Conservation (phyloP, 2,888 invertebrate genomes). For the Dasysyrphus tricinctus region DNA sequence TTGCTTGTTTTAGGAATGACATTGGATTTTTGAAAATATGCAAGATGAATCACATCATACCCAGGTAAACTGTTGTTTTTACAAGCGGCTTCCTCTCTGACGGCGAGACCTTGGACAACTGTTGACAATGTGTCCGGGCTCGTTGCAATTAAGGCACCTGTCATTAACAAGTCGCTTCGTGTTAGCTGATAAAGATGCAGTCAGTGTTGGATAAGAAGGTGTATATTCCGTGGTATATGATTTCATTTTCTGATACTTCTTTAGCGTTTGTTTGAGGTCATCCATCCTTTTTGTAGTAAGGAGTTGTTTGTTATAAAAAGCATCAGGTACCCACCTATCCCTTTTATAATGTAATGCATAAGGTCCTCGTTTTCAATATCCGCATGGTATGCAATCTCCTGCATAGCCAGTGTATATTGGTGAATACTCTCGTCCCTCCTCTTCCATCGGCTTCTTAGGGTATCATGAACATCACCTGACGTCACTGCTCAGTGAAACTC, state of each 20-base stretch:
- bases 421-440: constrained; percentile 6
- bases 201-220: too few relatives aligned
- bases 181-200: too few relatives aligned
- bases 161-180: not conserved
- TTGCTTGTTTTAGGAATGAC: too few relatives aligned
- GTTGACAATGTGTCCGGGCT: constrained; percentile 30
- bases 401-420: constrained; percentile 50
- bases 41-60: too few relatives aligned
- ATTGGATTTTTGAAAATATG: too few relatives aligned
- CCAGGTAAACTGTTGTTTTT: too few relatives aligned
- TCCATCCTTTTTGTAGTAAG: not conserved
- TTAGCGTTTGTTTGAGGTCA: not conserved
- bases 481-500: too few relatives aligned
- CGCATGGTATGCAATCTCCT: not conserved
- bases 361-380: constrained; percentile 31
- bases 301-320: not conserved
- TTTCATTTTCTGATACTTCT: not conserved
- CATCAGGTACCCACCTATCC: constrained; percentile 53
- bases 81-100: constrained; percentile 16
- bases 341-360: constrained; percentile 42
- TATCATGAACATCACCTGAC: too few relatives aligned
- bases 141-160: constrained; percentile 49
- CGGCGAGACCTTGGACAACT: constrained; percentile 38
- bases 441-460: too few relatives aligned
- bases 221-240: not conserved